These are phyloP conservation scores for Alloplasta piceator DNA, from an alignment of 2,888 invertebrate genomes.

Conservation along the genomic window DNA sequence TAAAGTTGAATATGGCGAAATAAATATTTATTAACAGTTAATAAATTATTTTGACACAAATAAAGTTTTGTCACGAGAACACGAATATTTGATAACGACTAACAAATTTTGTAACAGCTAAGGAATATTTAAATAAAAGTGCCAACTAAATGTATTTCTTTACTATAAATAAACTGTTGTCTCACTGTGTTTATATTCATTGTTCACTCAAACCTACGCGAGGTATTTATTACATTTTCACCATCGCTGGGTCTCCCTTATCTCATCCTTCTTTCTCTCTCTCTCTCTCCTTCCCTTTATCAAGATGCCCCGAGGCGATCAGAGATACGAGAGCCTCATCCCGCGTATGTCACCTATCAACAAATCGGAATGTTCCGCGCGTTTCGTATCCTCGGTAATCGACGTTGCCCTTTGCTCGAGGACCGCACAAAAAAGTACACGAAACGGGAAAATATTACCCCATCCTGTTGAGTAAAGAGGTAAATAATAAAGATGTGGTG, in stretches of 20 bases:
- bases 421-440: not conserved
- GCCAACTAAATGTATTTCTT: too few relatives aligned
- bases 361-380: slow-evolving; percentile 43
- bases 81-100: too few relatives aligned
- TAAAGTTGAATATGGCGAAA: too few relatives aligned
- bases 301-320: not conserved
- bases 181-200: too few relatives aligned
- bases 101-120: too few relatives aligned
- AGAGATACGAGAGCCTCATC: slow-evolving; percentile 22
- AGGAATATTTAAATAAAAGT: too few relatives aligned
- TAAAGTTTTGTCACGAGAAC: too few relatives aligned
- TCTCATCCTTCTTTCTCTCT: not conserved
- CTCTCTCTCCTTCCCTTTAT: not conserved
- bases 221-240: not conserved
- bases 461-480: slow-evolving; percentile 7
- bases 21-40: too few relatives aligned
- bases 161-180: too few relatives aligned
- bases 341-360: slow-evolving; percentile 6
- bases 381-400: slow-evolving; percentile 26
- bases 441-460: not conserved
- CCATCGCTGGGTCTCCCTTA: not conserved
- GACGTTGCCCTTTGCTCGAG: slow-evolving; percentile 4
- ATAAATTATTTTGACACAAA: too few relatives aligned
- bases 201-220: too few relatives aligned
- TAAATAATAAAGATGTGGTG: slow-evolving; percentile 37